phyloP scores from a whole-genome alignment of 2,888 invertebrate species.

The Campoplex capitator region DNA sequence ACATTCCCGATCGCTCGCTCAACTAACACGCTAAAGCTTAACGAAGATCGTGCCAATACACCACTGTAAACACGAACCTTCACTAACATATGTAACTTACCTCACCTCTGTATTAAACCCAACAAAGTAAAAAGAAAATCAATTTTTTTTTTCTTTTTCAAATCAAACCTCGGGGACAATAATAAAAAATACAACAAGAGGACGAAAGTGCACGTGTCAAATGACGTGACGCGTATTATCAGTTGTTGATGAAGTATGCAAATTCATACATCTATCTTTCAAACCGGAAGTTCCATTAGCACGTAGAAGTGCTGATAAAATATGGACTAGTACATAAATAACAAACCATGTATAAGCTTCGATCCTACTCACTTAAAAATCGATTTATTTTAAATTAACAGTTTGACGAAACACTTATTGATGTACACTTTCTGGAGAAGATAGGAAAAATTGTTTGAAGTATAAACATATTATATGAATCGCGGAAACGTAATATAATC shows the following conservation, averaged over 20 bases:
- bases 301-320: constrained; percentile 50
- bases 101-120: background rate
- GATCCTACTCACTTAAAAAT: constrained; percentile 23
- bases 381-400: background rate
- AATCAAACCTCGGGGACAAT: background rate
- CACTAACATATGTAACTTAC: constrained; percentile 29
- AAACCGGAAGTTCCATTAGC: constrained; percentile 62
- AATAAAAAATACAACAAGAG: constrained; percentile 8
- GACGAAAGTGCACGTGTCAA: constrained; percentile 34
- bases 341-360: background rate
- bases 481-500: background rate
- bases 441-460: background rate
- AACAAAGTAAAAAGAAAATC: constrained; percentile 7
- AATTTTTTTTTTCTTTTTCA: background rate
- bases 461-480: background rate
- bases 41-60: constrained; percentile 44
- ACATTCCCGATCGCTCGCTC: constrained; percentile 37
- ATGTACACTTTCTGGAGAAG: background rate
- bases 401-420: background rate
- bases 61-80: constrained; percentile 34
- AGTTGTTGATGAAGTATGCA: constrained; percentile 48
- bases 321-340: constrained; percentile 36
- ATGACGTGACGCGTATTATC: constrained; percentile 50
- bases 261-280: constrained; percentile 29
- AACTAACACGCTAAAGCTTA: constrained; percentile 37